phyloP scores from a whole-genome alignment of 1,140 invertebrate genomes.

The Dinoponera quadriceps region DNA sequence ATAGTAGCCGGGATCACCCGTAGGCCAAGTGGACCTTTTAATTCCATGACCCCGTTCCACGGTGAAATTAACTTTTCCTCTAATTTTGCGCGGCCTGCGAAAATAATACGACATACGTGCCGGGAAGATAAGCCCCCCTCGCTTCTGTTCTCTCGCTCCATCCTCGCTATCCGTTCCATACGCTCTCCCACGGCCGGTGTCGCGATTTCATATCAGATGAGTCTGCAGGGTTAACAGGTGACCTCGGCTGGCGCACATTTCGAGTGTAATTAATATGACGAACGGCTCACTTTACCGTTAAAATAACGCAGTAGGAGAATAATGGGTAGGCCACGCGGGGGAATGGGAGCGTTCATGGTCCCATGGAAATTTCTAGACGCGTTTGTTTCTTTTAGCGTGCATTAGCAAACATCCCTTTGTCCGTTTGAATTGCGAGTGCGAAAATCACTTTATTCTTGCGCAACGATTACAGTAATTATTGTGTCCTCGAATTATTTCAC shows the following conservation, averaged over 20 bases:
- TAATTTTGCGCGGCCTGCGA: constrained; percentile 49
- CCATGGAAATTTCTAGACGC: constrained; percentile 33
- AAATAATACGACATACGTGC: constrained; percentile 58
- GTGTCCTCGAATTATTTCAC: too few relatives aligned
- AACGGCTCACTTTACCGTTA: constrained; percentile 72
- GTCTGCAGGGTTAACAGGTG: constrained; percentile 69
- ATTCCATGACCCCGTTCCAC: constrained; percentile 38
- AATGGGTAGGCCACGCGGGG: constrained; percentile 57
- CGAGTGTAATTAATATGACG: constrained; percentile 76
- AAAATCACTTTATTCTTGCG: neutral
- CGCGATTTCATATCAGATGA: constrained; percentile 70
- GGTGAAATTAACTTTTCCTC: constrained; percentile 56
- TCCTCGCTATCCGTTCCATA: constrained; percentile 23
- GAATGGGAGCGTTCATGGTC: constrained; percentile 25
- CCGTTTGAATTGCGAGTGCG: neutral
- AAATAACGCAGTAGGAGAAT: constrained; percentile 77
- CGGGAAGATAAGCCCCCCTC: constrained; percentile 46
- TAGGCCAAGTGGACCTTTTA: constrained; percentile 49
- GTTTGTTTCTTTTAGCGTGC: neutral
- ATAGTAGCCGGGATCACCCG: constrained; percentile 25
- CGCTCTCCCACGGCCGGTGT: constrained; percentile 13
- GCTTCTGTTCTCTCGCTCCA: constrained; percentile 21
- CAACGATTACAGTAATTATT: neutral
- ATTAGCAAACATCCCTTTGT: neutral
- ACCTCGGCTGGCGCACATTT: constrained; percentile 58